A percentile compares a stretch with the other conserved stretches of the same genome.
Conservation (phyloP, 2,113 vertebrate genomes). For the Eptatretus burgeri region DNA sequence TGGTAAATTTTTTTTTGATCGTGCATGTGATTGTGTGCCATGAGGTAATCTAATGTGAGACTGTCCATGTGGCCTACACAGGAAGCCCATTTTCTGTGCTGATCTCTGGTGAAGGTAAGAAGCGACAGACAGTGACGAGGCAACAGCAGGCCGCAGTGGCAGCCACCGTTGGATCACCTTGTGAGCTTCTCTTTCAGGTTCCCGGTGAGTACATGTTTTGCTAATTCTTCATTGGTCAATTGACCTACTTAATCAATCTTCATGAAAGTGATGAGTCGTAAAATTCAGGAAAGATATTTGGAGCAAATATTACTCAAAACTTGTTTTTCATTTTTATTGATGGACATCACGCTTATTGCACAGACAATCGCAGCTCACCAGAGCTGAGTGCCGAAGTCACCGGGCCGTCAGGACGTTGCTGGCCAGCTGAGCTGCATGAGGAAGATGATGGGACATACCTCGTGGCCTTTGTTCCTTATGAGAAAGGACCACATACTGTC, state of each 20-base stretch:
- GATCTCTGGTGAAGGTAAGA: slow-evolving; percentile 50
- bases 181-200: slow-evolving; percentile 56
- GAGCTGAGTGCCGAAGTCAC: slow-evolving; percentile 65
- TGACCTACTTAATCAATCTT: too few relatives aligned
- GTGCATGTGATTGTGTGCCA: too few relatives aligned
- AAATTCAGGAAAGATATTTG: too few relatives aligned
- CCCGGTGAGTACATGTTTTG: slow-evolving; percentile 21
- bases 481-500: slow-evolving; percentile 54
- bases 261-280: too few relatives aligned
- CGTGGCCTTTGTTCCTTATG: slow-evolving; percentile 47
- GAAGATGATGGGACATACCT: slow-evolving; percentile 61
- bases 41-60: too few relatives aligned
- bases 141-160: slow-evolving; percentile 42
- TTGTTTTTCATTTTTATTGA: too few relatives aligned
- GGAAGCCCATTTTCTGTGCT: slow-evolving; percentile 64
- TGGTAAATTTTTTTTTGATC: too few relatives aligned
- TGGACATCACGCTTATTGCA: too few relatives aligned
- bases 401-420: slow-evolving; percentile 43
- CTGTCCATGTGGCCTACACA: slow-evolving; percentile 11
- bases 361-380: slow-evolving; percentile 10
- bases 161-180: slow-evolving; percentile 50
- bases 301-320: too few relatives aligned
- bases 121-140: slow-evolving; percentile 66
- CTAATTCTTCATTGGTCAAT: too few relatives aligned
- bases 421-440: slow-evolving; percentile 56